phyloP scores from a whole-genome alignment of 2,888 invertebrate species.

The Drosophila ochracea region DNA sequence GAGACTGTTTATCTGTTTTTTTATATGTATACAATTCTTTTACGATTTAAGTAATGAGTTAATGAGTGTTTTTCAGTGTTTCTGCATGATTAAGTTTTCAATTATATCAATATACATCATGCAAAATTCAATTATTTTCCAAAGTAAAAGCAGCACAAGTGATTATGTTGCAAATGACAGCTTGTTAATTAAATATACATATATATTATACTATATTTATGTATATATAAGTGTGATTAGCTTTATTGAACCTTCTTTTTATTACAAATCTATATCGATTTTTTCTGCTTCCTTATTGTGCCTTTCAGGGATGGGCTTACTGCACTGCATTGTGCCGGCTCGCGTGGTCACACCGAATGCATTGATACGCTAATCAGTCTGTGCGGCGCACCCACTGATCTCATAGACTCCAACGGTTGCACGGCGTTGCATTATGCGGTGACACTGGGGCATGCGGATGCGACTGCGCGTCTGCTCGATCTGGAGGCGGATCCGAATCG shows the following conservation, averaged over 20 bases:
- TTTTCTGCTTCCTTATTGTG: not conserved
- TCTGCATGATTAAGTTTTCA: not conserved
- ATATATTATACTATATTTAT: too few relatives aligned
- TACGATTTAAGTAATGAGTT: not conserved
- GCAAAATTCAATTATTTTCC: not conserved
- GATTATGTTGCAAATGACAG: not conserved
- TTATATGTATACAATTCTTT: too few relatives aligned
- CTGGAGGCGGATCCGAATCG: slow-evolving; percentile 96
- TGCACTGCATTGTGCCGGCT: slow-evolving; percentile 98
- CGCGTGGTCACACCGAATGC: slow-evolving; percentile 96
- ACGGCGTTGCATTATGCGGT: slow-evolving; percentile 98
- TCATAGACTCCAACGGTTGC: slow-evolving; percentile 96
- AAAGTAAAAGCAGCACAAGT: not conserved
- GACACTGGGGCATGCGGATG: slow-evolving; percentile 97
- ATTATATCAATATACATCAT: not conserved
- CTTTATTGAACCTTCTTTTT: not conserved
- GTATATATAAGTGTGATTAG: not conserved
- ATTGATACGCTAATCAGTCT: slow-evolving; percentile 94
- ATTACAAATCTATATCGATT: not conserved
- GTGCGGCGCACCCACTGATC: slow-evolving; percentile 95
- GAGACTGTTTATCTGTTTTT: not conserved
- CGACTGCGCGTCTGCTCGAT: slow-evolving; percentile 94
- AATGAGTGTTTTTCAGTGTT: not conserved
- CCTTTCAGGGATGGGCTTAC: slow-evolving; percentile 94
- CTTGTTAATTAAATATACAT: not conserved